Base-by-base conservation (phyloP, 2,113 vertebrate species). In the Boleophthalmus pectinirostris region DNA sequence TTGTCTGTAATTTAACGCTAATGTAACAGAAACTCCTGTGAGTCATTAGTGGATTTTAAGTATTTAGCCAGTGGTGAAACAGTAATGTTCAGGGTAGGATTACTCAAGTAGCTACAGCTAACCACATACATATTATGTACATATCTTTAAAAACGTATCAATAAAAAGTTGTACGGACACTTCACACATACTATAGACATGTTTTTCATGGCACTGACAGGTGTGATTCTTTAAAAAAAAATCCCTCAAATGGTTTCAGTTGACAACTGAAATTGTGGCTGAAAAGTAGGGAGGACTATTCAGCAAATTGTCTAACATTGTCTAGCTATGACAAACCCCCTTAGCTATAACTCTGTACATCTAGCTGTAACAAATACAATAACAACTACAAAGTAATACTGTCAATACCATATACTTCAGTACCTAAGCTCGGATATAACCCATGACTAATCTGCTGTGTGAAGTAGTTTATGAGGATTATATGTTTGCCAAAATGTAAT, bases 1-100 rank as follows among this genome's bases (percentile, higher is more conserved):
- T 73, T 69, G 43, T 63, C 74, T 78, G 61, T 29, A 33, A 38
- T 14, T 56, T 66, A 2, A 33, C 2, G 16, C 12, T 33, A 64
- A 20, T 63, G 60, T 13, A n/a, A 64, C 29, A 18, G 61, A 64
- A 64, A 38, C 61, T 58, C n/a, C 38, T 12, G 61, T 45, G 49
- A 71, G 45, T 61, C 9, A 35, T 58, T 61, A 61, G 15, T 5
- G 16, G 13, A 33, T 29, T 33, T 61, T 2, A 61, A 61, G 25
- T 61, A 33, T 9, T 16, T 33, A 24, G 14, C 57, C 5, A 3
- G 13, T 29, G 58, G 24, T 61, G 58, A 2, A 58, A 24, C 24
- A 14, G 56, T 58, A 58, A 11, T 2, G 2, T 25, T 58, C 56
- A 25, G 24, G 24, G 24, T 9, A 23, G 12, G 54, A 56, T 12